These are phyloP conservation scores for Hemistola chrysoprasaria DNA, from an alignment of 2,888 invertebrate genomes.

Conservation along the genomic window DNA sequence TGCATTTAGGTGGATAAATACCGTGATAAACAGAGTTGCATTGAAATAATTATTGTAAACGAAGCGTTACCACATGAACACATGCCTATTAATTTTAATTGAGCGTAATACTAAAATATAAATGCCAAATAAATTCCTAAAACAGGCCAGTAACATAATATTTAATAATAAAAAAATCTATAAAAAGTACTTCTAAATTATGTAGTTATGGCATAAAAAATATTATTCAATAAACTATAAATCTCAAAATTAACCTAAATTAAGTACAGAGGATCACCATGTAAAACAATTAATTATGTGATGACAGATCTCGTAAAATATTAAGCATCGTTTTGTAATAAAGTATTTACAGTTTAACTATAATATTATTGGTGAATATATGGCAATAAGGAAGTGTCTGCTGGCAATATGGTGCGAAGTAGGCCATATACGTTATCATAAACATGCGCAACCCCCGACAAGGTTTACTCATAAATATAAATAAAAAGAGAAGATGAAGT, in stretches of 20 bases:
- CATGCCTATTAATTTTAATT: slow-evolving; percentile 56
- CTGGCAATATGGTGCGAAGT: too few species aligned
- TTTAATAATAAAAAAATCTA: slow-evolving; percentile 59
- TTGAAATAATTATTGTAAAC: slow-evolving; percentile 1
- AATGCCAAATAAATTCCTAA: slow-evolving; percentile 58
- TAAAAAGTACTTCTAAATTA: slow-evolving; percentile 70
- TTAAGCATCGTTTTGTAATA: slow-evolving; percentile 13
- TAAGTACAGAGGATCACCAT: slow-evolving; percentile 70
- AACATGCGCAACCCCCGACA: too few species aligned
- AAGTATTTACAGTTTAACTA: slow-evolving; percentile 18
- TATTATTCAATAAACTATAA: slow-evolving; percentile 62
- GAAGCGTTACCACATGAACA: slow-evolving; percentile 26
- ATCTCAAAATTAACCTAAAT: slow-evolving; percentile 66
- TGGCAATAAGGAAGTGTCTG: too few species aligned
- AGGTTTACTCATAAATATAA: too few species aligned
- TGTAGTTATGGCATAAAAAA: slow-evolving; percentile 80
- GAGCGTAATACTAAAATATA: slow-evolving; percentile 65
- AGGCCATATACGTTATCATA: too few species aligned
- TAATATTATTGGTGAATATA: too few species aligned
- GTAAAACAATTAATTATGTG: slow-evolving; percentile 31
- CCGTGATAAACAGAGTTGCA: slow-evolving; percentile 6
- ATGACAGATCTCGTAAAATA: slow-evolving; percentile 27
- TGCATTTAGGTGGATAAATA: slow-evolving; percentile 7
- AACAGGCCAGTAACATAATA: slow-evolving; percentile 51
- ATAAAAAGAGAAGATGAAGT: too few species aligned